phyloP scores from a whole-genome alignment of 2,797 vertebrate genomes.

The Squalus acanthias region DNA sequence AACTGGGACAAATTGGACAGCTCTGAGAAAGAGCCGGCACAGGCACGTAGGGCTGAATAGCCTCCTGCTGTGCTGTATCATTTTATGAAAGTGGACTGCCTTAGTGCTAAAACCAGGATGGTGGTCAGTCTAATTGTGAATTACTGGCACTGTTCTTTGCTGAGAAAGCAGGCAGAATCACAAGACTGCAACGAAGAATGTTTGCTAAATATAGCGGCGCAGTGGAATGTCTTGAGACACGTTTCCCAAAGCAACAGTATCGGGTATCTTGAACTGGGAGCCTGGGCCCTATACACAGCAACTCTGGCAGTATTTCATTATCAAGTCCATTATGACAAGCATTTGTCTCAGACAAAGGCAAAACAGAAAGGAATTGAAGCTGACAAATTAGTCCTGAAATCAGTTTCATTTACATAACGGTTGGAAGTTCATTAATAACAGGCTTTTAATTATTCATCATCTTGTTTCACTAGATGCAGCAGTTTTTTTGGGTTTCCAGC shows the following conservation, averaged over 20 bases:
- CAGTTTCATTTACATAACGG: conserved; percentile 82
- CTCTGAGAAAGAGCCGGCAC: neutral
- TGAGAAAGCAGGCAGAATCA: neutral
- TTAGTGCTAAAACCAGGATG: neutral
- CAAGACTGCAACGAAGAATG: neutral
- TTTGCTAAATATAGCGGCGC: conserved; percentile 20
- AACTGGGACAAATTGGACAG: neutral
- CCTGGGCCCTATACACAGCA: conserved; percentile 60
- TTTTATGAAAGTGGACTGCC: neutral
- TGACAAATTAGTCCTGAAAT: conserved; percentile 84
- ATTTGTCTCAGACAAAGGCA: conserved; percentile 70
- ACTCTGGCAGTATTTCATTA: conserved; percentile 64
- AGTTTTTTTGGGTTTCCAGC: conserved; percentile 67
- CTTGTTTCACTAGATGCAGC: conserved; percentile 79
- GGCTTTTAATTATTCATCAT: conserved; percentile 84
- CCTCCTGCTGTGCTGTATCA: neutral
- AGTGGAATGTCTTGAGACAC: conserved; percentile 51
- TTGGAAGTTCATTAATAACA: conserved; percentile 83
- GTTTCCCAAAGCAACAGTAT: conserved; percentile 62
- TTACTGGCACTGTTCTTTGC: neutral
- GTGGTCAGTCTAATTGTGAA: neutral
- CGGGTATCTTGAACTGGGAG: conserved; percentile 66
- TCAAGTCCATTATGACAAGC: conserved; percentile 66
- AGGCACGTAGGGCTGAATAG: neutral
- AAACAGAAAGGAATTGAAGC: conserved; percentile 60